Conservation (phyloP, 2,113 vertebrate species). For the Papio anubis region DNA sequence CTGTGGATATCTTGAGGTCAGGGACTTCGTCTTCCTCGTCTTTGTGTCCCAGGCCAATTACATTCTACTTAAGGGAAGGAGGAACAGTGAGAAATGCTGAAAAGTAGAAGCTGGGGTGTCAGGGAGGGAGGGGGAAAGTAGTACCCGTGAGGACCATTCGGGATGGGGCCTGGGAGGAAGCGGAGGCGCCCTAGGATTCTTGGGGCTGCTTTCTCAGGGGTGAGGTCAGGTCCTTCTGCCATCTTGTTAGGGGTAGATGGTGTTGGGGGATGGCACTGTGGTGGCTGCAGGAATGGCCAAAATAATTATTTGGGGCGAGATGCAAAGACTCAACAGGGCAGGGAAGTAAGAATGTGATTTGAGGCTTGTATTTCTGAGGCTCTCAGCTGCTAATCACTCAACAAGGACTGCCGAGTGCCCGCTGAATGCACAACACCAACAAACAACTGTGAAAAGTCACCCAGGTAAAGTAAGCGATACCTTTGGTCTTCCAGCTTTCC, state of each 20-base stretch:
- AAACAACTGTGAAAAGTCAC: not conserved
- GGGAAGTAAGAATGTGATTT: not conserved
- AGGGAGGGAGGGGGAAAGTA: not conserved
- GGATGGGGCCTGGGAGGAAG: not conserved
- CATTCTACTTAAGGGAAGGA: not conserved
- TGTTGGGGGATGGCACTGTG: not conserved
- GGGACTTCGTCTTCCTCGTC: rapidly evolving
- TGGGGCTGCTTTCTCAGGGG: rapidly evolving
- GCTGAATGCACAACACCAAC: rapidly evolving
- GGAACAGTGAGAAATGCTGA: not conserved
- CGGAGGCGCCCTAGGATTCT: not conserved
- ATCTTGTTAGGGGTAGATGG: not conserved
- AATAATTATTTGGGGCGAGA: not conserved
- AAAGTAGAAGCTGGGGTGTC: not conserved
- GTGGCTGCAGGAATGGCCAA: not conserved
- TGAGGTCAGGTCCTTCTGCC: not conserved
- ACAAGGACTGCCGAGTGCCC: too few species aligned
- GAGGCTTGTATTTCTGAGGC: not conserved
- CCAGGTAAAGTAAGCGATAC: too few species aligned
- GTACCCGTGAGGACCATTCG: not conserved
- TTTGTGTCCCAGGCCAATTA: not conserved
- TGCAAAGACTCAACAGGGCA: too few species aligned
- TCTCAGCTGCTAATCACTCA: not conserved
- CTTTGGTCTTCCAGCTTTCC: not conserved
- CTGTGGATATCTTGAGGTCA: not conserved